A percentile compares a stretch with the other conserved stretches of the same genome.
Conservation (phyloP, 1,140 invertebrate genomes). For the Hermatobates lingyangjiaoensis region DNA sequence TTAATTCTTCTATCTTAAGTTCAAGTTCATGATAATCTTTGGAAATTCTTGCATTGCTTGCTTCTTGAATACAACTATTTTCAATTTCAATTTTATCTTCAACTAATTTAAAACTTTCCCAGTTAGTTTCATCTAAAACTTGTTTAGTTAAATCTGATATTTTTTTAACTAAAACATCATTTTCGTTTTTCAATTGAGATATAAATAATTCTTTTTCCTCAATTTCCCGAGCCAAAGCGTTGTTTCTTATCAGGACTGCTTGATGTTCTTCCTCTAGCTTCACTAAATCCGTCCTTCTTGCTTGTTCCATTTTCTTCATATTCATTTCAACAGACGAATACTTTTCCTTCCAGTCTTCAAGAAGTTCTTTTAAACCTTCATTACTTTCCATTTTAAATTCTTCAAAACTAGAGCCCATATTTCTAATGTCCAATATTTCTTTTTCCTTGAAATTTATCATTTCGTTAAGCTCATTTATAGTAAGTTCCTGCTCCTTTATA, state of each 20-base stretch:
- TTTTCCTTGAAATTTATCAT: conserved; percentile 9
- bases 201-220: neutral
- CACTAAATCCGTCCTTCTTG: neutral
- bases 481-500: neutral
- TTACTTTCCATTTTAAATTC: neutral
- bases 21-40: too few relatives aligned
- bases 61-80: too few relatives aligned
- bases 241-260: neutral
- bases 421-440: conserved; percentile 6
- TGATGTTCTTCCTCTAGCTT: neutral
- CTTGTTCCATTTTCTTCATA: neutral
- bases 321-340: neutral
- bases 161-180: conserved; percentile 15
- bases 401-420: neutral
- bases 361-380: neutral
- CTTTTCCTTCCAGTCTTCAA: neutral
- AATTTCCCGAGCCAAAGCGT: neutral
- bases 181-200: conserved; percentile 8
- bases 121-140: too few relatives aligned
- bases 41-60: too few relatives aligned
- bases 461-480: conserved; percentile 6
- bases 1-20: too few relatives aligned
- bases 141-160: too few relatives aligned
- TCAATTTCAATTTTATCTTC: too few relatives aligned
- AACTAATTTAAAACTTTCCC: too few relatives aligned